phyloP scores from a whole-genome alignment of 2,113 vertebrate genomes.

The Oncorhynchus mykiss region DNA sequence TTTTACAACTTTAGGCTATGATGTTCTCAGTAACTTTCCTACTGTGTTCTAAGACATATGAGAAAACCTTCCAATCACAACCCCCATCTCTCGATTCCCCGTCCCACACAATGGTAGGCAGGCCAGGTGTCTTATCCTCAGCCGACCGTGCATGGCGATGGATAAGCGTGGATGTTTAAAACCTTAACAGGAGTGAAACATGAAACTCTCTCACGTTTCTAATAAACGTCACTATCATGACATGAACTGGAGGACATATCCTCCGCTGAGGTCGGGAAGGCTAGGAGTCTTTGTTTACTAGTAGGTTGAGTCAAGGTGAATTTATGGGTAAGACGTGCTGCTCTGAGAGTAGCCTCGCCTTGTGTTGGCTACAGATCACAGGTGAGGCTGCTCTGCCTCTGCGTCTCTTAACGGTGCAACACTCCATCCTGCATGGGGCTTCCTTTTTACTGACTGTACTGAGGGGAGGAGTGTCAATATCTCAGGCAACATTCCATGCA shows the following conservation, averaged over 20 bases:
- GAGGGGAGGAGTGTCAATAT: constrained; percentile 16
- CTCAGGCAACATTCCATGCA: constrained; percentile 14
- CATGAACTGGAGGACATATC: neutral
- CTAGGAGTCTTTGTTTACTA: neutral
- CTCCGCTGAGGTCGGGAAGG: neutral
- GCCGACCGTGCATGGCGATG: neutral
- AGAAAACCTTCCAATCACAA: neutral
- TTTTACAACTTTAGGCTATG: constrained; percentile 6
- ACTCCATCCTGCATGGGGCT: neutral
- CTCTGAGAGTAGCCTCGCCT: constrained; percentile 13
- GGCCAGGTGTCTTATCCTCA: neutral
- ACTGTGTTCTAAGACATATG: neutral
- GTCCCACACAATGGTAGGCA: too few relatives aligned
- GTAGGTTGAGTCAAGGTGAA: constrained; percentile 1
- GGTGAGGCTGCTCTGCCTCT: neutral
- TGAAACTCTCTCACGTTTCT: neutral
- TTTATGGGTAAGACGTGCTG: constrained; percentile 25
- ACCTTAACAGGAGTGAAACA: neutral
- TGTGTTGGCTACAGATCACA: constrained; percentile 23
- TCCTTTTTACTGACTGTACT: neutral
- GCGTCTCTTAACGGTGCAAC: neutral
- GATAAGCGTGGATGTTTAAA: neutral
- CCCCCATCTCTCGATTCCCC: neutral
- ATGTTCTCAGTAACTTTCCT: neutral
- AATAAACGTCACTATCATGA: neutral